These are phyloP conservation scores for Puffinus mauretanicus DNA, from an alignment of 2,113 vertebrate species.

Conservation along the genomic window DNA sequence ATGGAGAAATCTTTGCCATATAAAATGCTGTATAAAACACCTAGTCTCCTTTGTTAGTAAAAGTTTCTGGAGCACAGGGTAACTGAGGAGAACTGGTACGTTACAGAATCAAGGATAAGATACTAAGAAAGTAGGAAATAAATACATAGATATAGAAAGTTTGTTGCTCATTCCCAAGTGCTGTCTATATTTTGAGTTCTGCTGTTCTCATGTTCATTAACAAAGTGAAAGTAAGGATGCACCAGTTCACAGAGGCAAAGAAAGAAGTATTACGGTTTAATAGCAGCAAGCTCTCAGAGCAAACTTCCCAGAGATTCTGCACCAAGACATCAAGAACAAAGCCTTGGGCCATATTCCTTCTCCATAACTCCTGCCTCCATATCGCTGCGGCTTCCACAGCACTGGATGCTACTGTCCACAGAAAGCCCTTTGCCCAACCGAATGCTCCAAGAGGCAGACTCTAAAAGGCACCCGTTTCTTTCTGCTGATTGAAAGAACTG, in stretches of 20 bases:
- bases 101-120: background rate
- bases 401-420: background rate
- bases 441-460: background rate
- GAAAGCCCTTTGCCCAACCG: background rate
- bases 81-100: background rate
- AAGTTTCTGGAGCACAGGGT: background rate
- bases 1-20: background rate
- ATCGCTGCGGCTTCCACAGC: background rate
- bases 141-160: background rate
- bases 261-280: background rate
- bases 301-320: background rate
- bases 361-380: fast-evolving
- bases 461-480: background rate
- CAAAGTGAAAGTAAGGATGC: background rate
- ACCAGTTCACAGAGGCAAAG: background rate
- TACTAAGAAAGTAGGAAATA: background rate
- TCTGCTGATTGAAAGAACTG: background rate
- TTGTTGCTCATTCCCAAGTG: background rate
- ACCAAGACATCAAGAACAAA: background rate
- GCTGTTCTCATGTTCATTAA: background rate
- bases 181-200: background rate
- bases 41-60: background rate
- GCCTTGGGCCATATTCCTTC: background rate
- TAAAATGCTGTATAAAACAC: background rate
- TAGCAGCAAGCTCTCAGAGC: background rate